Conservation (phyloP, 2,113 vertebrate species). For the Urocynchramus pylzowi region DNA sequence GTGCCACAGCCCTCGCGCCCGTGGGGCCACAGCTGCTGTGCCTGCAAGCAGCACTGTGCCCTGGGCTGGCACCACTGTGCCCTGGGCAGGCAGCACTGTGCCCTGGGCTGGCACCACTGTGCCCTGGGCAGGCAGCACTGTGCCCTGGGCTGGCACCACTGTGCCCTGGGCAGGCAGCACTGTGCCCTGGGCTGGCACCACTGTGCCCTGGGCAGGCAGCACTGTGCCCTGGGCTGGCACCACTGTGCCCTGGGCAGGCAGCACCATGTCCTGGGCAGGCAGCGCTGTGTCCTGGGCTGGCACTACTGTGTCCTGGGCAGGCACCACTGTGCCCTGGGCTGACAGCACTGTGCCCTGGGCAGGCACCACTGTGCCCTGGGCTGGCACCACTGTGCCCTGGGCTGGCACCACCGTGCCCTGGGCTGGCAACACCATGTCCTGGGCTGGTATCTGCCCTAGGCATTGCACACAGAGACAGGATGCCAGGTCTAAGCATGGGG, state of each 20-base stretch:
- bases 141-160: fast-evolving
- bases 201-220: fast-evolving
- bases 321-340: fast-evolving
- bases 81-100: fast-evolving
- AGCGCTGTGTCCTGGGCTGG: fast-evolving
- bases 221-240: fast-evolving
- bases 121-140: fast-evolving
- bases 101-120: fast-evolving
- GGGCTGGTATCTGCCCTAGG: background rate
- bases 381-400: fast-evolving
- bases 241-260: fast-evolving
- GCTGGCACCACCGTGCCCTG: fast-evolving
- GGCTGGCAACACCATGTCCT: background rate
- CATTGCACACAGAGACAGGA: fast-evolving
- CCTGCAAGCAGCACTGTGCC: fast-evolving
- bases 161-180: fast-evolving
- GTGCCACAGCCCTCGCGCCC: fast-evolving
- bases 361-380: fast-evolving
- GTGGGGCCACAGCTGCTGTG: background rate
- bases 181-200: fast-evolving
- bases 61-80: background rate
- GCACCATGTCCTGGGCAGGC: fast-evolving
- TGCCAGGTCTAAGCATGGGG: fast-evolving
- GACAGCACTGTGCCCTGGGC: fast-evolving
- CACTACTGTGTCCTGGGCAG: fast-evolving